phyloP scores from a whole-genome alignment of 2,888 invertebrate species.

The Syritta pipiens region DNA sequence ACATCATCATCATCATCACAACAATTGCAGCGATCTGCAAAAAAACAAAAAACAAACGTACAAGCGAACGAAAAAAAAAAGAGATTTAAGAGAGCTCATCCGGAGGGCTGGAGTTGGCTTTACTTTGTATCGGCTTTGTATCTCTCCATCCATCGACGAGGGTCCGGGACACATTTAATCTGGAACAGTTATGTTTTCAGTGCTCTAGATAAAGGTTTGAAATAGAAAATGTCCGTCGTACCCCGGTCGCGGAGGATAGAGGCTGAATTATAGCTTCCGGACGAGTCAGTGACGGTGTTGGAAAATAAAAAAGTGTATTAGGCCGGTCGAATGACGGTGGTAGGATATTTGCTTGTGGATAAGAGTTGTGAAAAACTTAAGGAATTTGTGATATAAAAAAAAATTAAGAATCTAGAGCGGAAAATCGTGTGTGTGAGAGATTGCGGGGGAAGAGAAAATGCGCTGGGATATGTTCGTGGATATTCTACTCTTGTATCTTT shows the following conservation, averaged over 20 bases:
- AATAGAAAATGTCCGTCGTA: too few species aligned
- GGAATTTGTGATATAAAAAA: constrained; percentile 16
- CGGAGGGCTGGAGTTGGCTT: too few species aligned
- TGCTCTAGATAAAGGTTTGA: constrained; percentile 12
- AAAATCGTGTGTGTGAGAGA: not conserved
- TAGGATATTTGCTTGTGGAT: constrained; percentile 13
- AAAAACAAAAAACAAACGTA: constrained; percentile 1
- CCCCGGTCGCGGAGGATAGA: constrained; percentile 31
- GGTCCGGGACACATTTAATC: constrained; percentile 5
- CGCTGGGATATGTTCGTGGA: constrained; percentile 48
- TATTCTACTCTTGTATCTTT: constrained; percentile 42
- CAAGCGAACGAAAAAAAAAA: too few species aligned
- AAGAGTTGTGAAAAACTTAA: constrained; percentile 36
- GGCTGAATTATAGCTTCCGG: constrained; percentile 54
- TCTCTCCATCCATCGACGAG: constrained; percentile 33
- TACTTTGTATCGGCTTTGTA: constrained; percentile 10
- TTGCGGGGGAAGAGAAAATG: constrained; percentile 35
- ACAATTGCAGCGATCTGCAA: constrained; percentile 40
- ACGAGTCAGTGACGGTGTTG: not conserved
- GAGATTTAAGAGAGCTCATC: too few species aligned
- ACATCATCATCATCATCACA: too few species aligned
- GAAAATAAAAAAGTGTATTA: constrained; percentile 2
- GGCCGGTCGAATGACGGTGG: constrained; percentile 15
- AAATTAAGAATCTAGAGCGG: constrained; percentile 27
- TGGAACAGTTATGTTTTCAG: constrained; percentile 34